Evolutionary conservation across 2,888 invertebrate species (phyloP), one percentile per base, ranked within the genome.

Genomic region (Parnassius smintheus): DNA sequence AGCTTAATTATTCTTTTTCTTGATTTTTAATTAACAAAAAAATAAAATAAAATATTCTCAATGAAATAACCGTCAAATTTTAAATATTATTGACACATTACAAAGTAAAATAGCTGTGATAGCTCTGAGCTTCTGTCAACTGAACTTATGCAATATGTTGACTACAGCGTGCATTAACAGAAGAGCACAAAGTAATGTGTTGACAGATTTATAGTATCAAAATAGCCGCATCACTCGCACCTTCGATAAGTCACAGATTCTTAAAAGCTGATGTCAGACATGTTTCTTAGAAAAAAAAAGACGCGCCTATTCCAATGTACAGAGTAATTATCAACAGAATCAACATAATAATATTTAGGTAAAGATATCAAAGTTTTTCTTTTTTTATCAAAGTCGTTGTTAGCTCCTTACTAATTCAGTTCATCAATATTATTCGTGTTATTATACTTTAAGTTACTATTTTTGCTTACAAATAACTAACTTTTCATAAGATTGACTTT

Each of bases 251-350:
- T 65, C 66, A 65, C 64, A 58, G 75, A 83, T 82, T 77, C 80
- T 71, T 70, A 67, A 65, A 65, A 66, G 73, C 76, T 83, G 82
- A 83, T 82, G 80, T 82, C 82, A 84, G 78, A 61, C 62, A 65
- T 66, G 69, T 68, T 82, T 83, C 82, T 78, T 45, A 56, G 78
- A 75, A 78, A 35, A 35, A 18, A 35, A 66, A 52, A 46, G 45
- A 66, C 66, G 68, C 70, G 67, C 65, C 71, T 72, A 49, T 13
- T 49, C 13, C 49, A 70, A 67, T 65, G 66, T 69, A 70, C 65
- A 74, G 74, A 73, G 68, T 69, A 72, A 62, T 61, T 18, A 18
- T 25, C 13, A 2, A n/a, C 44, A 44, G 44, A 44, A 11, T 2
- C 11, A 44, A 44, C 44, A 1, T 2, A 1, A 11, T 18, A 18